Evolutionary conservation across 2,113 vertebrate species (phyloP), one percentile per base, ranked within the genome.

Genomic region (Tachycineta bicolor): DNA sequence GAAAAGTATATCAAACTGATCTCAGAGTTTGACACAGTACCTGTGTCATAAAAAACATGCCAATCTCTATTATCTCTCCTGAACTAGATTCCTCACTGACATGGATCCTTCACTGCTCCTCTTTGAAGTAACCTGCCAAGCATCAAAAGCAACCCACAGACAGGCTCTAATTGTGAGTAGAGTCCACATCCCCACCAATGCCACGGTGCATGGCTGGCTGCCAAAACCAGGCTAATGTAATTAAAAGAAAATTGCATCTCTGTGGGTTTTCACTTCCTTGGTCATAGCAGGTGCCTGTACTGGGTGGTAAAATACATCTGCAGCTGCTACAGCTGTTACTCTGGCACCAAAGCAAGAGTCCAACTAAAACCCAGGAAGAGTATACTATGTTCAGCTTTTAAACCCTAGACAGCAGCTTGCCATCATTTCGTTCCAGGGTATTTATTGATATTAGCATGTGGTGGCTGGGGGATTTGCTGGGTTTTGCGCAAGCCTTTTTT

Each of bases 261-360:
- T 94, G 79, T 96, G 88, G 96, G 88, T 96, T 96, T 95, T 93
- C 81, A 95, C 90, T 96, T 97, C 93, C 91, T 93, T 93, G 93
- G 90, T 56, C 78, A 33, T 86, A 95, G 96, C 96, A 96, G 94
- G 97, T 97, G 96, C 87, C 91, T 94, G 70, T 70, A 34, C 87
- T 88, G 96, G 91, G 95, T 96, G 96, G 93, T 93, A 91, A 93
- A 94, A 90, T 43, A 34, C 93, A 81, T 88, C 87, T 87, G 95
- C 97, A 97, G 96, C 97, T 97, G 97, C 96, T 97, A 87, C 97
- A 97, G 97, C 96, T 97, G 97, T 97, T 96, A 69, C 49, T 90
- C 78, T 97, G 96, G 95, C 94, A 97, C 78, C 87, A 84, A 62
- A 94, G 81, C 68, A 74, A 65, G 62, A 87, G 78, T 31, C 86